These are phyloP conservation scores for Strigamia maritima DNA, from an alignment of 2,888 invertebrate species.

Conservation along the genomic window DNA sequence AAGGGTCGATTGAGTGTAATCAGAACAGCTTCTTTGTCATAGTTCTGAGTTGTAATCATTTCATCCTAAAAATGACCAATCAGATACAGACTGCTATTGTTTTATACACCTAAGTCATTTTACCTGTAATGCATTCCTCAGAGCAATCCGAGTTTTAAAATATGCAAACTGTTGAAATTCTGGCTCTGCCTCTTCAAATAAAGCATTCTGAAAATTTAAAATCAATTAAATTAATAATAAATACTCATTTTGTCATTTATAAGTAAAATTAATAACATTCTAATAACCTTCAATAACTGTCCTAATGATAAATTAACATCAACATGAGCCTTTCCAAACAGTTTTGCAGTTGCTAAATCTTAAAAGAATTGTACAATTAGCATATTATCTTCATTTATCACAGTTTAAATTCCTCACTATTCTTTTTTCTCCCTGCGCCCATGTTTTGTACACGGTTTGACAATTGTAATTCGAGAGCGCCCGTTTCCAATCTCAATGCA, in stretches of 20 bases:
- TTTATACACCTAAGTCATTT: background rate
- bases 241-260: too few species aligned
- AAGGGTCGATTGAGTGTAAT: conserved; percentile 89
- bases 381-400: background rate
- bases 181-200: conserved; percentile 95
- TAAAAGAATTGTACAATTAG: background rate
- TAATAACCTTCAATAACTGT: conserved; percentile 64
- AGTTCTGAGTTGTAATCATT: conserved; percentile 62
- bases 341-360: conserved; percentile 42
- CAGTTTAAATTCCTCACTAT: conserved; percentile 18
- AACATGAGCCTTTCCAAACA: conserved; percentile 68
- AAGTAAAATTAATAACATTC: background rate
- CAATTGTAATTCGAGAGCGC: conserved; percentile 85
- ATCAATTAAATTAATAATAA: background rate
- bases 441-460: conserved; percentile 92
- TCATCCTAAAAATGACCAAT: conserved; percentile 66
- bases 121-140: conserved; percentile 42
- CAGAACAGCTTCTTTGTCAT: conserved; percentile 62
- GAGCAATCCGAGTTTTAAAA: conserved; percentile 85
- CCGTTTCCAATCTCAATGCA: conserved; percentile 93
- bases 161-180: conserved; percentile 98
- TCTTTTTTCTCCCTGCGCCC: conserved; percentile 41
- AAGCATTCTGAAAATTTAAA: conserved; percentile 69
- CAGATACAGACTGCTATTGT: background rate
- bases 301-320: conserved; percentile 94